A percentile compares a stretch with the other conserved stretches of the same genome.
phyloP scores from a whole-genome alignment of 2,797 vertebrate species.

The Argyrosomus regius region DNA sequence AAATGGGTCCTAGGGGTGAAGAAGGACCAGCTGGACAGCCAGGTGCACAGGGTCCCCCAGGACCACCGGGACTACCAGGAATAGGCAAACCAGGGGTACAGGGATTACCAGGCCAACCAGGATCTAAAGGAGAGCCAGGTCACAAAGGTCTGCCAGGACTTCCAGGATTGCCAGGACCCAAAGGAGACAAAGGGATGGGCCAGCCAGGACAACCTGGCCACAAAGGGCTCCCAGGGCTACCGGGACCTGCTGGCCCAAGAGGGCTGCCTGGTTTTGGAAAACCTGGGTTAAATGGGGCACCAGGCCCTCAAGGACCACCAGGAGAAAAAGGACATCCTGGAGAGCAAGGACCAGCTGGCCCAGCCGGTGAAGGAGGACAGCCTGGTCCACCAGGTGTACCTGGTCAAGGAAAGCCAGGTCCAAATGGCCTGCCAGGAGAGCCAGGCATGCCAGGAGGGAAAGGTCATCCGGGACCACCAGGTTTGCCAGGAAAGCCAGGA shows the following conservation, averaged over 20 bases:
- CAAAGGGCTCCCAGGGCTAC: slow-evolving; percentile 91
- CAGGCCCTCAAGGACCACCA: slow-evolving; percentile 90
- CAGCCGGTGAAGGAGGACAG: slow-evolving; percentile 87
- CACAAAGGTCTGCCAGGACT: slow-evolving; percentile 93
- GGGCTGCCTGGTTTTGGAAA: slow-evolving; percentile 94
- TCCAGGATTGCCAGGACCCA: slow-evolving; percentile 92
- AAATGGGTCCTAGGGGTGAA: slow-evolving; percentile 91
- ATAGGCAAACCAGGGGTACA: slow-evolving; percentile 92
- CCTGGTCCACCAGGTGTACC: slow-evolving; percentile 92
- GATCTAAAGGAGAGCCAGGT: slow-evolving; percentile 93
- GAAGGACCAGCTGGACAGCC: slow-evolving; percentile 90
- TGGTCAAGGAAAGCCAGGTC: slow-evolving; percentile 93
- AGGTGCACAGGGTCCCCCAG: slow-evolving; percentile 91
- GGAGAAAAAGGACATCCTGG: slow-evolving; percentile 93
- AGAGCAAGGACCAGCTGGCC: slow-evolving; percentile 88
- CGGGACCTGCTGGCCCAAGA: slow-evolving; percentile 90
- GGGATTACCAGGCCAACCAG: slow-evolving; percentile 92
- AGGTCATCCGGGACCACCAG: slow-evolving; percentile 93
- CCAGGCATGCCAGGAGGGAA: slow-evolving; percentile 92
- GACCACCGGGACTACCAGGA: slow-evolving; percentile 92
- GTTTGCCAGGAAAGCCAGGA: slow-evolving; percentile 93
- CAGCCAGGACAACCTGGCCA: slow-evolving; percentile 93
- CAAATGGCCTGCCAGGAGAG: slow-evolving; percentile 92
- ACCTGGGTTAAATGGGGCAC: slow-evolving; percentile 91
- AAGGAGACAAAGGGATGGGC: slow-evolving; percentile 95